These are phyloP conservation scores for Sebastes diploproa DNA, from an alignment of 2,797 vertebrate species.

Conservation along the genomic window DNA sequence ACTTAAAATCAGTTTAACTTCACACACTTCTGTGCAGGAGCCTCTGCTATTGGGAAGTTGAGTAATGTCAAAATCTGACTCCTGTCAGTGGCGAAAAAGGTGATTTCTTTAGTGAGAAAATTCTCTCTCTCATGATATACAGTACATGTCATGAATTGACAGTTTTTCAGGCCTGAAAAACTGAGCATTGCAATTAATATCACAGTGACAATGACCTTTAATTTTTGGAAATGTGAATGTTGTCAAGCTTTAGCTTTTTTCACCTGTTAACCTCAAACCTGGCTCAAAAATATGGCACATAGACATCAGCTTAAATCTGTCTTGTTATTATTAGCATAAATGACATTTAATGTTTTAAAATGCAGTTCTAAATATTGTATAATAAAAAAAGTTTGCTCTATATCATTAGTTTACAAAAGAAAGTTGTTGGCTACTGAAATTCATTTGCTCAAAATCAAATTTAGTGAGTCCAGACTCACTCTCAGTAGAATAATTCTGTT, in stretches of 20 bases:
- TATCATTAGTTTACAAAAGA: background rate
- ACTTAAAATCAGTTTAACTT: slow-evolving; percentile 83
- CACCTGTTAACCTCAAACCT: background rate
- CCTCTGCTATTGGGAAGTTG: slow-evolving; percentile 88
- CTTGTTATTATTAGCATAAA: background rate
- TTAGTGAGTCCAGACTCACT: background rate
- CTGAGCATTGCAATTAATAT: too few species aligned
- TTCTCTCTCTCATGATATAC: too few species aligned
- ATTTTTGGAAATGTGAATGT: background rate
- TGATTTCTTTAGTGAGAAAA: too few species aligned
- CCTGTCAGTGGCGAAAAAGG: background rate
- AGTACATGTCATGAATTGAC: too few species aligned
- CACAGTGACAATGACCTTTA: too few species aligned
- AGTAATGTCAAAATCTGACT: background rate
- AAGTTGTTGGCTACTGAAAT: background rate
- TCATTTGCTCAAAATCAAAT: background rate
- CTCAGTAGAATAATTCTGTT: background rate
- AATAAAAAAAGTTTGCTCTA: background rate
- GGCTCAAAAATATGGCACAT: background rate
- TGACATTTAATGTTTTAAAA: background rate
- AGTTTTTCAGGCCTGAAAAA: rapidly evolving
- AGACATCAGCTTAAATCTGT: background rate
- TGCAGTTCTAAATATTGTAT: background rate
- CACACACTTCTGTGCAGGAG: slow-evolving; percentile 72
- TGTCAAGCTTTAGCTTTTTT: rapidly evolving